phyloP scores from a whole-genome alignment of 2,113 vertebrate species.

The Petrocephalus microphthalmus region DNA sequence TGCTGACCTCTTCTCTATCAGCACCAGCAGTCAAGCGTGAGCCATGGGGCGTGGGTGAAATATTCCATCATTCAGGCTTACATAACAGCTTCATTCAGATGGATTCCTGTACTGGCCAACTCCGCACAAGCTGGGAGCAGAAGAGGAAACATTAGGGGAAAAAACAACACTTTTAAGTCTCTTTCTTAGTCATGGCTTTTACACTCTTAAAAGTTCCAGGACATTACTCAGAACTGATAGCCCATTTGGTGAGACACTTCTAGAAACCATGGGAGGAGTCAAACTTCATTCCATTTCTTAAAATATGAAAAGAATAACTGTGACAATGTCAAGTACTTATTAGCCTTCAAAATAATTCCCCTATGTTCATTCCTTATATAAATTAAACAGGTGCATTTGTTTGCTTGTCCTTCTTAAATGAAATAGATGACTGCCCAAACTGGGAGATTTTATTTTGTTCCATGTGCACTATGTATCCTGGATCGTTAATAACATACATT shows the following conservation, averaged over 20 bases:
- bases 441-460: neutral
- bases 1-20: neutral
- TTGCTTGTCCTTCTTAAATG: neutral
- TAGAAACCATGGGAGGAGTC: neutral
- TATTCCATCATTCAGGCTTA: constrained; percentile 47
- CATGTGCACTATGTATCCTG: neutral
- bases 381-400: neutral
- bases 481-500: neutral
- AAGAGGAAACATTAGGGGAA: constrained; percentile 16
- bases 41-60: constrained; percentile 42
- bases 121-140: constrained; percentile 37
- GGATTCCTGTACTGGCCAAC: constrained; percentile 29
- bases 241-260: neutral
- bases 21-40: constrained; percentile 31
- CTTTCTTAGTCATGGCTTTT: neutral
- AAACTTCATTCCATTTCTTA: neutral
- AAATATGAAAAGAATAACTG: neutral
- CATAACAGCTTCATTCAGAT: constrained; percentile 50
- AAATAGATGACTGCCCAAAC: neutral
- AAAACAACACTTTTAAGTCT: constrained; percentile 15
- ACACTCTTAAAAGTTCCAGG: constrained; percentile 4
- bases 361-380: neutral
- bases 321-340: neutral
- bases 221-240: constrained; percentile 3
- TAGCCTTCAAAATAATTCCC: neutral